Evolutionary conservation across 2,113 vertebrate genomes (phyloP).

Genomic region (Alosa alosa): DNA sequence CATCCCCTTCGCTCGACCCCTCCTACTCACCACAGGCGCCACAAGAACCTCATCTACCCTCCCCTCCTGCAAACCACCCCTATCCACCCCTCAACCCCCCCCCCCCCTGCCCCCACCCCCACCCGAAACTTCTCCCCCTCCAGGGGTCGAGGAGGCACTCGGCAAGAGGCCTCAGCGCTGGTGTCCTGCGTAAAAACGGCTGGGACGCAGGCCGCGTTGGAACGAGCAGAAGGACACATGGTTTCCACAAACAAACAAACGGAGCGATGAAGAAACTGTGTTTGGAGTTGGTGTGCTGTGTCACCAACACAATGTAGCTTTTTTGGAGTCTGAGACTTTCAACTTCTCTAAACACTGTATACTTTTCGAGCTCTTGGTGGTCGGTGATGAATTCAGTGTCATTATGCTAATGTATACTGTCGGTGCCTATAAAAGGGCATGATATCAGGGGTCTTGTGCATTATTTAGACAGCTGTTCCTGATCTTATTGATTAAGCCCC

Average conservation of each 20-base stretch:
- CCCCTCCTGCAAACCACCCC: slow-evolving; percentile 29
- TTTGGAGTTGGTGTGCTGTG: neutral
- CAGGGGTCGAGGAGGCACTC: slow-evolving; percentile 38
- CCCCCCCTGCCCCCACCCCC: neutral
- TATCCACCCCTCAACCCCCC: slow-evolving; percentile 21
- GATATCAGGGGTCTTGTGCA: neutral
- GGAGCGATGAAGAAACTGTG: neutral
- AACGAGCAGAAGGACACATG: neutral
- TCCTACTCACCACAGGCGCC: slow-evolving; percentile 58
- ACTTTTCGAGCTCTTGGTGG: neutral
- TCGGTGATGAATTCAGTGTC: neutral
- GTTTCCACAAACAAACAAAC: neutral
- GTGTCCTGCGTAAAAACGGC: neutral
- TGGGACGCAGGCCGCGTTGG: neutral
- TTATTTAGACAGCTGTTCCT: neutral
- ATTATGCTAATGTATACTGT: neutral
- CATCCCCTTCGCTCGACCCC: neutral
- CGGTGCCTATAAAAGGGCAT: neutral
- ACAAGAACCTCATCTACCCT: slow-evolving; percentile 42
- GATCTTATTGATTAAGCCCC: neutral
- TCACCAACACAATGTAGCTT: neutral
- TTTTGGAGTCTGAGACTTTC: neutral
- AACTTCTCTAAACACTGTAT: neutral
- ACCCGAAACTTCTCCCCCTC: neutral
- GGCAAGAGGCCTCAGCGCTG: slow-evolving; percentile 18